Percentiles rank a stretch among this genome's conserved stretches.
Evolutionary conservation across 2,797 vertebrate genomes (phyloP).

Genomic region (Tokudaia muenninki): DNA sequence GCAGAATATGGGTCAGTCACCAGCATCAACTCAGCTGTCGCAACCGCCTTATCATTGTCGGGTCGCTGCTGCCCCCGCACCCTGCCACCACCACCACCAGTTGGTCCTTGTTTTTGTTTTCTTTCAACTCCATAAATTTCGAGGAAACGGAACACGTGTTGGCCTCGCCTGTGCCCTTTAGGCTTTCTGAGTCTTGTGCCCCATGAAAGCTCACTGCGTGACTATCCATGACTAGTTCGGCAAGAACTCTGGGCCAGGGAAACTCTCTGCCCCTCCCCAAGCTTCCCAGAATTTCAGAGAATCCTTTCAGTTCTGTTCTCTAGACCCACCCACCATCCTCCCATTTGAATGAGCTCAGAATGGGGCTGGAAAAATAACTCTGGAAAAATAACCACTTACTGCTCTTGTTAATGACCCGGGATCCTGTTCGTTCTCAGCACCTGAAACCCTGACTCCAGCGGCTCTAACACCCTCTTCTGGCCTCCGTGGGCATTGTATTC

Average conservation of each 20-base stretch:
- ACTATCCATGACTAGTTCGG: background rate
- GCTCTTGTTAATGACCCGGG: background rate
- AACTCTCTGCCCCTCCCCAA: background rate
- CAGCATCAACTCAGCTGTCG: background rate
- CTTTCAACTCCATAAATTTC: background rate
- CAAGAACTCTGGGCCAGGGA: background rate
- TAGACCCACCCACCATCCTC: background rate
- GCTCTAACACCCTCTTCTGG: background rate
- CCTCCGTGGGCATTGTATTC: background rate
- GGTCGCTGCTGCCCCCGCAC: background rate
- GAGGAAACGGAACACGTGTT: background rate
- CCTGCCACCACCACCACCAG: too few relatives aligned
- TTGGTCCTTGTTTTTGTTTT: background rate
- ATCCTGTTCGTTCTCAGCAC: background rate
- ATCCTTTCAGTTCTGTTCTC: background rate
- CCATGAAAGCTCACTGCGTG: background rate
- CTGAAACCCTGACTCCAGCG: too few relatives aligned
- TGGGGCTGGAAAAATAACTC: background rate
- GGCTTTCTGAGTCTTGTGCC: background rate
- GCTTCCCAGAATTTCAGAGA: background rate
- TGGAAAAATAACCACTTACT: too few relatives aligned
- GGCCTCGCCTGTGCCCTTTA: background rate
- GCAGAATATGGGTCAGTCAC: too few relatives aligned
- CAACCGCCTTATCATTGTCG: rapidly evolving
- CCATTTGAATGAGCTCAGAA: background rate